These are phyloP conservation scores for Tetheella fluctuosa DNA, from an alignment of 2,888 invertebrate genomes.

Conservation along the genomic window DNA sequence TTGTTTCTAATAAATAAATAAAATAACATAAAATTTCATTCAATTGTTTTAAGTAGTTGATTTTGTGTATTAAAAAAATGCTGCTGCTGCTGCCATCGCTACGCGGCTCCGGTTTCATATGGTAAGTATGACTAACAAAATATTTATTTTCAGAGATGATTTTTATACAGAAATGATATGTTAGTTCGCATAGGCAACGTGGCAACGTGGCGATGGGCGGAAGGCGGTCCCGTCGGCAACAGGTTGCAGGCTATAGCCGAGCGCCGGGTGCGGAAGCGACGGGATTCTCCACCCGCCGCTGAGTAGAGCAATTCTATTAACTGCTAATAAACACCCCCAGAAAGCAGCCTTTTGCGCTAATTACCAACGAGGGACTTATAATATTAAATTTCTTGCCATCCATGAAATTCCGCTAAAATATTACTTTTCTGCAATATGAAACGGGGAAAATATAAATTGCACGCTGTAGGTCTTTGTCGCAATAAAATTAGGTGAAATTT, in stretches of 20 bases:
- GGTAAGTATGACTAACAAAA: constrained; percentile 42
- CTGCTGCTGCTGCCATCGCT: constrained; percentile 27
- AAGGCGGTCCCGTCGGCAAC: constrained; percentile 82
- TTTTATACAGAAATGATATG: background rate
- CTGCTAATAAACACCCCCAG: constrained; percentile 69
- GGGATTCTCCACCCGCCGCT: constrained; percentile 57
- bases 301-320: constrained; percentile 68
- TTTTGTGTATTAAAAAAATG: constrained; percentile 62
- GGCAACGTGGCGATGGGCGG: constrained; percentile 65
- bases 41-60: constrained; percentile 60
- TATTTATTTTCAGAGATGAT: constrained; percentile 18
- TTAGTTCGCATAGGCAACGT: constrained; percentile 22
- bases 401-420: constrained; percentile 51
- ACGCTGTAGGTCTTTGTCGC: constrained; percentile 18
- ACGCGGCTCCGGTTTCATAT: constrained; percentile 17
- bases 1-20: constrained; percentile 31
- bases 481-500: constrained; percentile 25
- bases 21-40: constrained; percentile 39
- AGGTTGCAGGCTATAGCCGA: constrained; percentile 66
- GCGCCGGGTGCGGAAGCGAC: constrained; percentile 50
- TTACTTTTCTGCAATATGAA: constrained; percentile 48
- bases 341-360: constrained; percentile 64
- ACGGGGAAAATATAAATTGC: constrained; percentile 41
- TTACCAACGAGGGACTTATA: constrained; percentile 61
- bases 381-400: constrained; percentile 63